These are phyloP conservation scores for Stegastes partitus DNA, from an alignment of 2,113 vertebrate species.

Conservation along the genomic window DNA sequence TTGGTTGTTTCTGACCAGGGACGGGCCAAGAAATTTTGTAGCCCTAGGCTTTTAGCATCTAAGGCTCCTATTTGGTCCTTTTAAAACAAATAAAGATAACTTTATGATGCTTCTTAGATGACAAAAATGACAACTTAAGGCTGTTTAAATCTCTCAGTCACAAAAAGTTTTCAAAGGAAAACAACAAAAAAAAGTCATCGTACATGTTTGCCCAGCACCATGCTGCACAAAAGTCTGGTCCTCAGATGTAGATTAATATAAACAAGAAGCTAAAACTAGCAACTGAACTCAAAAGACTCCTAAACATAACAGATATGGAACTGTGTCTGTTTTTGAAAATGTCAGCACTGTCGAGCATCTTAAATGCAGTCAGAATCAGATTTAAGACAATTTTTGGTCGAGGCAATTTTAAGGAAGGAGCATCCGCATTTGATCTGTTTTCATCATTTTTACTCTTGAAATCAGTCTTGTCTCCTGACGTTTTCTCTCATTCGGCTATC, in stretches of 20 bases:
- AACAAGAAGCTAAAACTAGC: neutral
- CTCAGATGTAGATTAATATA: neutral
- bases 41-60: neutral
- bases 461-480: no score
- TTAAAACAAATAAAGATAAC: neutral
- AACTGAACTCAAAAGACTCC: neutral
- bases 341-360: no score
- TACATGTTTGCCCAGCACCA: neutral
- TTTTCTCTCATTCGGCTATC: no score
- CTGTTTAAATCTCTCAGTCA: neutral
- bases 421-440: no score
- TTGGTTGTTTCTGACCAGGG: conserved; percentile 10
- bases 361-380: no score
- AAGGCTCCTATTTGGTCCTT: neutral
- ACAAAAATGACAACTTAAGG: neutral
- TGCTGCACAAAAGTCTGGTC: neutral
- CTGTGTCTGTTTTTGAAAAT: no score
- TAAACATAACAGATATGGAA: no score
- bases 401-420: no score
- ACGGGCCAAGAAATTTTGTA: neutral
- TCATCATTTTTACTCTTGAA: no score
- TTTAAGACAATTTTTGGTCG: no score
- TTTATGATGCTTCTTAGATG: neutral
- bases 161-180: neutral
- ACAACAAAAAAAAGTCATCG: neutral